These are phyloP conservation scores for Gymnothorax javanicus DNA, from an alignment of 2,797 vertebrate genomes.

Conservation along the genomic window DNA sequence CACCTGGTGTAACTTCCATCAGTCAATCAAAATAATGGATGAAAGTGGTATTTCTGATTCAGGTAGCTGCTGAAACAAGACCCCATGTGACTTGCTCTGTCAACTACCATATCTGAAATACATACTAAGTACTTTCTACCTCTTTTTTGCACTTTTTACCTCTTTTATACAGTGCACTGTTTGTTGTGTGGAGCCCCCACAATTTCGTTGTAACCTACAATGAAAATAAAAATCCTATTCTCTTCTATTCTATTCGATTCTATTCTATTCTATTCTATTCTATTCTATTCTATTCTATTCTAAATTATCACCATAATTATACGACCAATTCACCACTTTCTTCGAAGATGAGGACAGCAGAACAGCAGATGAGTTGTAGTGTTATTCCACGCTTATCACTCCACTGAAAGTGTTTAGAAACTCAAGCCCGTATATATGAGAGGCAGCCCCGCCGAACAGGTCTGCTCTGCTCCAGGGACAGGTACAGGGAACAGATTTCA, in stretches of 20 bases:
- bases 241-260: too few relatives aligned
- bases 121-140: too few relatives aligned
- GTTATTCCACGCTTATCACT: slow-evolving; percentile 42
- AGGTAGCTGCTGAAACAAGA: neutral
- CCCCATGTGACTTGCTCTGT: slow-evolving; percentile 43
- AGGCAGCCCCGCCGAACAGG: slow-evolving; percentile 51
- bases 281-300: too few relatives aligned
- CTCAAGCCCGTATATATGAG: slow-evolving; percentile 25
- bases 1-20: slow-evolving; percentile 18
- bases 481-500: slow-evolving; percentile 49
- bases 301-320: slow-evolving; percentile 31
- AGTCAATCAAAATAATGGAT: neutral
- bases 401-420: slow-evolving; percentile 21
- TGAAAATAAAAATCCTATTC: too few relatives aligned
- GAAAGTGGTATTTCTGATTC: slow-evolving; percentile 17
- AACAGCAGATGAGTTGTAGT: slow-evolving; percentile 42
- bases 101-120: slow-evolving; percentile 19
- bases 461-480: slow-evolving; percentile 60
- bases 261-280: too few relatives aligned
- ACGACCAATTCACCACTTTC: slow-evolving; percentile 1
- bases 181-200: too few relatives aligned
- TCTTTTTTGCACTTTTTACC: too few relatives aligned
- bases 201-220: too few relatives aligned
- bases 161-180: too few relatives aligned
- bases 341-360: neutral